Conservation (phyloP, 1,140 invertebrate species). For the Drepana arcuata region DNA sequence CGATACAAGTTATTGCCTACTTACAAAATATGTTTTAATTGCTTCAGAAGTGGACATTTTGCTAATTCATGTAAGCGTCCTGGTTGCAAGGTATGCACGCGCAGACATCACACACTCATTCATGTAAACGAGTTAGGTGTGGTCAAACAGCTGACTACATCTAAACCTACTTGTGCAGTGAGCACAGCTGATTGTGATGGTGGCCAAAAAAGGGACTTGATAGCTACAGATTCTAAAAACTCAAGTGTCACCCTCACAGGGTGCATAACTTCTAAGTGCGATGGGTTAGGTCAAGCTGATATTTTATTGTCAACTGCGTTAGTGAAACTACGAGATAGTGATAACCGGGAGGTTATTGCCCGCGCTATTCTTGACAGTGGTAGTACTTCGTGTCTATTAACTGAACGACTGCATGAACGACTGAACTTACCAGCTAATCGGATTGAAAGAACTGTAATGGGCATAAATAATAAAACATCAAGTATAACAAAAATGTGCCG, state of each 20-base stretch:
- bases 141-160: not conserved
- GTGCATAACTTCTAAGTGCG: not conserved
- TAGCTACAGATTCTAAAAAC: not conserved
- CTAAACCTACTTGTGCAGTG: not conserved
- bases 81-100: constrained; percentile 14
- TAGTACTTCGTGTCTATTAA: constrained; percentile 15
- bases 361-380: constrained; percentile 14
- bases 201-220: not conserved
- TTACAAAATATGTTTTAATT: constrained; percentile 21
- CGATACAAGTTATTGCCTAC: constrained; percentile 11
- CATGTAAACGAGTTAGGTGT: constrained; percentile 2
- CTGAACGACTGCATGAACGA: constrained; percentile 7
- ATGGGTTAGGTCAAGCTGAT: not conserved
- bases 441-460: constrained; percentile 9
- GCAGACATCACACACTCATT: constrained; percentile 11
- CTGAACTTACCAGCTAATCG: constrained; percentile 12
- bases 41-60: constrained; percentile 15
- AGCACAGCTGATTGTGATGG: not conserved
- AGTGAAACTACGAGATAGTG: constrained; percentile 5
- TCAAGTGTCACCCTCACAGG: not conserved
- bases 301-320: constrained; percentile 15
- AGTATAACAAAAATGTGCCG: constrained; percentile 17
- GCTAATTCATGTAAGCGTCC: constrained; percentile 13
- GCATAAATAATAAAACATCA: constrained; percentile 22
- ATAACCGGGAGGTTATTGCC: constrained; percentile 6